Percentiles rank a stretch among this genome's conserved stretches.
These are phyloP conservation scores for Sphaerophoria taeniata DNA, from an alignment of 2,888 invertebrate genomes.

Conservation along the genomic window DNA sequence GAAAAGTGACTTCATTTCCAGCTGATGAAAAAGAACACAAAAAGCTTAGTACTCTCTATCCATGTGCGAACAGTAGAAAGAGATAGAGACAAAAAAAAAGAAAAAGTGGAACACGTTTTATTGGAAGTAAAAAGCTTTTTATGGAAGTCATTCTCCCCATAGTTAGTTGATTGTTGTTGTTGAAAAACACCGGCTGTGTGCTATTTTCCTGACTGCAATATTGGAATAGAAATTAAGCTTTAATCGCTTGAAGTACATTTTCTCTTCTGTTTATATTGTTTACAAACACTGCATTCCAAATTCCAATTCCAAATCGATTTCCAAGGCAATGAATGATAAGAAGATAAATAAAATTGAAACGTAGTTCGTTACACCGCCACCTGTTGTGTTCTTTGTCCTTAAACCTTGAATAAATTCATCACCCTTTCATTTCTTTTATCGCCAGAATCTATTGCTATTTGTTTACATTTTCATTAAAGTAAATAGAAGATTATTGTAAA, in stretches of 20 bases:
- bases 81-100: neutral
- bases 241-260: neutral
- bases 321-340: neutral
- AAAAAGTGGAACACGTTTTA: constrained; percentile 25
- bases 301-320: too few species aligned
- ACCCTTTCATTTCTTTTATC: neutral
- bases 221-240: constrained; percentile 38
- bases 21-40: constrained; percentile 12
- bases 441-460: neutral
- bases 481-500: neutral
- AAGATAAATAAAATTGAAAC: neutral
- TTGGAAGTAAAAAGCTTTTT: constrained; percentile 65
- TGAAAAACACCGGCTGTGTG: constrained; percentile 23
- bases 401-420: constrained; percentile 51
- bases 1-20: constrained; percentile 62
- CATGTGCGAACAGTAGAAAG: neutral
- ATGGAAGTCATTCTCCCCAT: constrained; percentile 47
- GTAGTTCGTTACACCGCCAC: constrained; percentile 1
- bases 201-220: neutral
- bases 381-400: constrained; percentile 20
- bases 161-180: constrained; percentile 1
- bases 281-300: constrained; percentile 14
- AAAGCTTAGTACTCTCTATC: constrained; percentile 19
- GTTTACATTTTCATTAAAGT: neutral
- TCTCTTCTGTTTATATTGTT: neutral